These are phyloP conservation scores for Anguilla anguilla DNA, from an alignment of 2,797 vertebrate genomes.

Conservation along the genomic window DNA sequence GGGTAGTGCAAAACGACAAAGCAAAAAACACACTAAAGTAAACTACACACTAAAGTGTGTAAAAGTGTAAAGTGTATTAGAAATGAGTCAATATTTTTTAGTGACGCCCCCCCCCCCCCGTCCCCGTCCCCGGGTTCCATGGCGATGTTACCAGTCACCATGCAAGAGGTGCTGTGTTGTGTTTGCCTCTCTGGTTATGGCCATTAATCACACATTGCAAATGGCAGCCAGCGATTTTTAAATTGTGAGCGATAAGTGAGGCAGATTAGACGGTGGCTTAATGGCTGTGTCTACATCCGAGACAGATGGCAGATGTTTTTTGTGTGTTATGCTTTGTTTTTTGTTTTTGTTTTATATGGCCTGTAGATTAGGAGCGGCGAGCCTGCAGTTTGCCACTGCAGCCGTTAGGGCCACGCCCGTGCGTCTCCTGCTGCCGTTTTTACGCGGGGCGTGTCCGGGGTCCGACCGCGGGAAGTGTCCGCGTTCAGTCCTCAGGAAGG, in stretches of 20 bases:
- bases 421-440: neutral
- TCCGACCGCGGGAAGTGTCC: neutral
- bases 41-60: no score
- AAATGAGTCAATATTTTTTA: no score
- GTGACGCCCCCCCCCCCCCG: no score
- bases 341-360: neutral
- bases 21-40: no score
- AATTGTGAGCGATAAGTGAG: neutral
- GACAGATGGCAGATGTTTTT: slow-evolving; percentile 11
- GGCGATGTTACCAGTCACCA: neutral
- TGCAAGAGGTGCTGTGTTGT: neutral
- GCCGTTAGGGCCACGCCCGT: neutral
- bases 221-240: neutral
- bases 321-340: no score
- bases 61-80: no score
- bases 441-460: neutral
- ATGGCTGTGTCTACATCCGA: neutral
- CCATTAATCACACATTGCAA: neutral
- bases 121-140: neutral
- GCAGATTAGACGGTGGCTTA: neutral
- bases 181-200: neutral
- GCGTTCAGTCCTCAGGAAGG: no score
- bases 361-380: neutral
- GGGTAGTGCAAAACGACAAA: no score
- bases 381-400: neutral